These are phyloP conservation scores for Bos taurus DNA, from an alignment of 2,113 vertebrate species.

Conservation along the genomic window ARS-UCD2.0 NC_037348.1:66959001-66959500, in stretches of 20 bases:
- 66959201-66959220: not conserved
- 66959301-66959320: no score
- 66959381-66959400: no score
- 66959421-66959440: not conserved
- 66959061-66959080: not conserved
- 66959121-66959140: not conserved
- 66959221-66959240: not conserved
- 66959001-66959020: not conserved
- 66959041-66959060: not conserved
- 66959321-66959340: no score
- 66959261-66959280: no score
- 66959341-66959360: no score
- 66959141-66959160: not conserved
- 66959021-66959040: not conserved
- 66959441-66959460: not conserved
- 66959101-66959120: not conserved
- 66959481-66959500: not conserved
- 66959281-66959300: no score
- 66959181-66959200: not conserved
- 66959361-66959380: no score
- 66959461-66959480: not conserved
- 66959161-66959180: not conserved
- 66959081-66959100: not conserved
- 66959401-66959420: no score
- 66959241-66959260: no score